These are phyloP conservation scores for Lateolabrax maculatus DNA, from an alignment of 2,797 vertebrate genomes.

Conservation along the genomic window DNA sequence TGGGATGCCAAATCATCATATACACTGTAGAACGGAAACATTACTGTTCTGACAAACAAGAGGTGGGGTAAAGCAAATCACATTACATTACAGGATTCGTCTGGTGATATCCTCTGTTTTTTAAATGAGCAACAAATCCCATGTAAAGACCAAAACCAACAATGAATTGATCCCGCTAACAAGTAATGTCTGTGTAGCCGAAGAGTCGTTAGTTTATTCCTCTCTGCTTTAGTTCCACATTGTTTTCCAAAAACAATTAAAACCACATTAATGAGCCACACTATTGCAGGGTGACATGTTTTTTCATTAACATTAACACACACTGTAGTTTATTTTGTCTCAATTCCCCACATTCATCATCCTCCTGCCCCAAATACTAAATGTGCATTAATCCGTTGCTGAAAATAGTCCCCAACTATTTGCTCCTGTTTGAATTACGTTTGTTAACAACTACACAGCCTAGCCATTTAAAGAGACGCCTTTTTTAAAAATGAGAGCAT, in stretches of 20 bases:
- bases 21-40: not conserved
- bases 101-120: not conserved
- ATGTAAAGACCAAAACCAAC: not conserved
- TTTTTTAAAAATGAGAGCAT: not conserved
- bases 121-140: not conserved
- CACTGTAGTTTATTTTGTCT: not conserved
- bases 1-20: constrained; percentile 2
- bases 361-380: not conserved
- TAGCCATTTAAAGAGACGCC: not conserved
- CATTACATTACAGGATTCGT: not conserved
- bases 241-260: not conserved
- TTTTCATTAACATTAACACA: not conserved
- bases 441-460: not conserved
- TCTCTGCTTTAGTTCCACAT: not conserved
- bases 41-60: not conserved
- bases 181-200: not conserved
- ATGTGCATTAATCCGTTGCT: not conserved
- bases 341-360: not conserved
- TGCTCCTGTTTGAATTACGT: not conserved
- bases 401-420: not conserved
- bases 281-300: not conserved
- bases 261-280: not conserved
- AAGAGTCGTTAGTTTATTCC: not conserved
- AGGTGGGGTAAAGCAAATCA: not conserved
- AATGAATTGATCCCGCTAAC: not conserved